A percentile compares a stretch with the other conserved stretches of the same genome.
These are phyloP conservation scores for Hylia prasina DNA, from an alignment of 2,113 vertebrate genomes.

Conservation along the genomic window DNA sequence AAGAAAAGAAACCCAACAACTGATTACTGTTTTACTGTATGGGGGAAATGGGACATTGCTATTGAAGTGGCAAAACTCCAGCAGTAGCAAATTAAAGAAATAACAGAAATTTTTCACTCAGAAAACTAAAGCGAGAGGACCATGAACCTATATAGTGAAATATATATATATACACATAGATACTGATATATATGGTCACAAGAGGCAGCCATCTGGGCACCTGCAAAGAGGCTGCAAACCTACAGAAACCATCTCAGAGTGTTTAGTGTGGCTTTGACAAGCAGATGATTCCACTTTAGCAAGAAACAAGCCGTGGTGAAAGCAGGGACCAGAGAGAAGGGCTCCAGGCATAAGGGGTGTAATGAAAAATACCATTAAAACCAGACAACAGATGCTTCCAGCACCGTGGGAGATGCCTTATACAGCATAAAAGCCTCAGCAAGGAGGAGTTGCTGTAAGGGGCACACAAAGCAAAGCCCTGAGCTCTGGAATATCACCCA, in stretches of 20 bases:
- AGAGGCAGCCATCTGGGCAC: background rate
- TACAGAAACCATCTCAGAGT: background rate
- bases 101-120: background rate
- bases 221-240: background rate
- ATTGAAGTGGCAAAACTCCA: background rate
- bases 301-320: background rate
- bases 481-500: background rate
- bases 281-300: background rate
- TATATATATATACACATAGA: no score
- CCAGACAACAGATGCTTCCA: slow-evolving; percentile 9
- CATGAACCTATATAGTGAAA: background rate
- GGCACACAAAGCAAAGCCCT: background rate
- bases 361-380: background rate
- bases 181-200: background rate
- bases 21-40: background rate
- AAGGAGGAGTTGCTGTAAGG: background rate
- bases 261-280: background rate
- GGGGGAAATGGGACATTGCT: background rate
- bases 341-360: background rate
- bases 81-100: background rate
- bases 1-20: fast-evolving
- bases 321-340: background rate
- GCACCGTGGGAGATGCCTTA: background rate
- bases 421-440: background rate
- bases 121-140: background rate